These are phyloP conservation scores for Deladenus siricidicola DNA, from an alignment of 2,888 invertebrate species.

Conservation along the genomic window DNA sequence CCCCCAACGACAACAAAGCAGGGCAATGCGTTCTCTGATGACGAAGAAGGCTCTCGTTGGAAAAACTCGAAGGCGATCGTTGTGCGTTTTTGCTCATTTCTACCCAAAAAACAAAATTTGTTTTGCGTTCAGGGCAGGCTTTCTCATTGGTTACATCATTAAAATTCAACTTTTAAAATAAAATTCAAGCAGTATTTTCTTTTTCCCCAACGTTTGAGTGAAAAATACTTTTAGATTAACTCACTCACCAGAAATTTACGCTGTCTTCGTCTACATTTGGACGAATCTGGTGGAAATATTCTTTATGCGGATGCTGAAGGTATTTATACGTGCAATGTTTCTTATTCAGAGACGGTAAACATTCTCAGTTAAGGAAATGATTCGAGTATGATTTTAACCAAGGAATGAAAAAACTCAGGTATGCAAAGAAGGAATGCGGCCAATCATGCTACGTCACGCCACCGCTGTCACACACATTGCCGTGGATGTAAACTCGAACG, in stretches of 20 bases:
- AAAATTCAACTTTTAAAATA: too few relatives aligned
- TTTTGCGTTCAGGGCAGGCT: too few relatives aligned
- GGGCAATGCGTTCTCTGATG: background rate
- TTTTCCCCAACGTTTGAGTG: too few relatives aligned
- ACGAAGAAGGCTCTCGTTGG: slow-evolving; percentile 12
- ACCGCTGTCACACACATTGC: slow-evolving; percentile 16
- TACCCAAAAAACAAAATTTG: too few relatives aligned
- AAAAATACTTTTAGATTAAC: too few relatives aligned
- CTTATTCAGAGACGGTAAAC: slow-evolving; percentile 24
- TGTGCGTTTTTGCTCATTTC: too few relatives aligned
- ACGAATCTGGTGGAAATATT: slow-evolving; percentile 15
- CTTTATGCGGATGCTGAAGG: slow-evolving; percentile 22
- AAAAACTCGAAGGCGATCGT: slow-evolving; percentile 28
- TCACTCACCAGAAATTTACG: too few relatives aligned
- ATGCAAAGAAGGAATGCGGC: slow-evolving; percentile 26
- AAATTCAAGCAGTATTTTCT: too few relatives aligned
- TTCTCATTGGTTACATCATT: too few relatives aligned
- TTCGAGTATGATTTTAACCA: too few relatives aligned
- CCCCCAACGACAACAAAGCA: slow-evolving; percentile 17
- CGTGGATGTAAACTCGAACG: slow-evolving; percentile 19
- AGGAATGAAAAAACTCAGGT: too few relatives aligned
- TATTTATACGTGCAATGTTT: slow-evolving; percentile 21
- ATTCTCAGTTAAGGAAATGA: too few relatives aligned
- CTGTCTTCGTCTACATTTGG: slow-evolving; percentile 15
- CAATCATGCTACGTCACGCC: slow-evolving; percentile 22